phyloP scores from a whole-genome alignment of 2,888 invertebrate genomes.

The Torymus aiolomorphi region DNA sequence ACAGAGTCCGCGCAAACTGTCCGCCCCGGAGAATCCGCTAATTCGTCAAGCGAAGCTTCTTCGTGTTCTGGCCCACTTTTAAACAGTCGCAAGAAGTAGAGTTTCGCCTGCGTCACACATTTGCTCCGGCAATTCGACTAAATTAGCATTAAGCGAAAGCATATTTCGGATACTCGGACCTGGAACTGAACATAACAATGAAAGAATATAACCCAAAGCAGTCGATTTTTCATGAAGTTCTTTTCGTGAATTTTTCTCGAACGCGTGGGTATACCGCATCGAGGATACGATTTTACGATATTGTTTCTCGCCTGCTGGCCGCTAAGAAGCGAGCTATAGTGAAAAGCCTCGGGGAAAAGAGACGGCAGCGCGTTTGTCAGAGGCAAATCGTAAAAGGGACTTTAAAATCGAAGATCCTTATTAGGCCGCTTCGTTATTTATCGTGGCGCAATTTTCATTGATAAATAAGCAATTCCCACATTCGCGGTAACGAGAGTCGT shows the following conservation, averaged over 20 bases:
- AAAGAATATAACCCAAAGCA: neutral
- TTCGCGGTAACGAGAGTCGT: slow-evolving; percentile 40
- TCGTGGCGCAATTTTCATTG: slow-evolving; percentile 7
- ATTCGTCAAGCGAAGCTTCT: slow-evolving; percentile 11
- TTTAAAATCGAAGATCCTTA: slow-evolving; percentile 13
- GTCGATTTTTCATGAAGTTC: neutral
- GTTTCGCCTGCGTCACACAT: neutral
- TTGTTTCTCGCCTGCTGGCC: neutral
- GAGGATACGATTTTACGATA: slow-evolving; percentile 1
- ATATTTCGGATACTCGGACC: too few species aligned
- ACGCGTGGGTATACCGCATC: too few species aligned
- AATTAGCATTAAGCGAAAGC: neutral
- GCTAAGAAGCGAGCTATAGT: too few species aligned
- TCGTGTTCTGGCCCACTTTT: slow-evolving; percentile 9
- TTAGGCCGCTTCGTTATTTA: slow-evolving; percentile 1
- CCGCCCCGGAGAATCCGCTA: neutral
- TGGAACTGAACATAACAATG: neutral
- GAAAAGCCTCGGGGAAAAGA: too few species aligned
- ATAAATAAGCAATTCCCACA: neutral
- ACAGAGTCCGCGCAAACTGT: neutral
- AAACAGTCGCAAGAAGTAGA: neutral
- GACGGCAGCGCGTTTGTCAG: neutral
- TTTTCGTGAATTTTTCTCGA: too few species aligned
- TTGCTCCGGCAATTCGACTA: neutral
- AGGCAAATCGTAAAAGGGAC: slow-evolving; percentile 8